Conservation (phyloP, 2,797 vertebrate species). For the Poeciliopsis paucimaculata region DNA sequence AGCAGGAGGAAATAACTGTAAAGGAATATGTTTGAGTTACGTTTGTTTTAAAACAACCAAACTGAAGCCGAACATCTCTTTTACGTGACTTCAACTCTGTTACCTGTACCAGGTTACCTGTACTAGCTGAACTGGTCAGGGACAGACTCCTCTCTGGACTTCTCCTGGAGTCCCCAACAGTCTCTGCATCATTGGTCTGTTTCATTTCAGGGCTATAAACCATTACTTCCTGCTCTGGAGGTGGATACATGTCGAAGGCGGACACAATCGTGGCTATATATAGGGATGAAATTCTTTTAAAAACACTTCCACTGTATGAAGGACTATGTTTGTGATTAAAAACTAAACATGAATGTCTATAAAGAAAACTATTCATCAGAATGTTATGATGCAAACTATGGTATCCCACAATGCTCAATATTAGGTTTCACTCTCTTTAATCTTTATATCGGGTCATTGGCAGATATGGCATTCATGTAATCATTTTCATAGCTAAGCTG, state of each 20-base stretch:
- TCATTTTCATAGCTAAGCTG: no score
- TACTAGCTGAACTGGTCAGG: conserved; percentile 60
- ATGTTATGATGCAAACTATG: neutral
- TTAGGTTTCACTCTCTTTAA: neutral
- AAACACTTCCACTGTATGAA: neutral
- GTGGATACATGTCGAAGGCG: conserved; percentile 84
- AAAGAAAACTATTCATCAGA: neutral
- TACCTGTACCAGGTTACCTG: conserved; percentile 66
- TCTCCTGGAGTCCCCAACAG: conserved; percentile 12
- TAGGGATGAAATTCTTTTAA: neutral
- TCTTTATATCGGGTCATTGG: no score
- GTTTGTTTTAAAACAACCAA: neutral
- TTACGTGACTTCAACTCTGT: no score
- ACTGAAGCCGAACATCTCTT: neutral
- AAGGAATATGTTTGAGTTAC: conserved; percentile 4
- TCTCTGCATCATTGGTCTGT: conserved; percentile 2
- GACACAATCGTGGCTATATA: conserved; percentile 80
- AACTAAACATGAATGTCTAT: neutral
- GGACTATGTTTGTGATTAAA: neutral
- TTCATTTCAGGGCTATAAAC: conserved; percentile 16
- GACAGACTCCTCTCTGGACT: conserved; percentile 48
- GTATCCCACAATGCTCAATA: neutral
- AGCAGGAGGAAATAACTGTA: conserved; percentile 79
- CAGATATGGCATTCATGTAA: no score
- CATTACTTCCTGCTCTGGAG: conserved; percentile 32